phyloP scores from a whole-genome alignment of 2,113 vertebrate species.

The Choloepus hoffmanni region DNA sequence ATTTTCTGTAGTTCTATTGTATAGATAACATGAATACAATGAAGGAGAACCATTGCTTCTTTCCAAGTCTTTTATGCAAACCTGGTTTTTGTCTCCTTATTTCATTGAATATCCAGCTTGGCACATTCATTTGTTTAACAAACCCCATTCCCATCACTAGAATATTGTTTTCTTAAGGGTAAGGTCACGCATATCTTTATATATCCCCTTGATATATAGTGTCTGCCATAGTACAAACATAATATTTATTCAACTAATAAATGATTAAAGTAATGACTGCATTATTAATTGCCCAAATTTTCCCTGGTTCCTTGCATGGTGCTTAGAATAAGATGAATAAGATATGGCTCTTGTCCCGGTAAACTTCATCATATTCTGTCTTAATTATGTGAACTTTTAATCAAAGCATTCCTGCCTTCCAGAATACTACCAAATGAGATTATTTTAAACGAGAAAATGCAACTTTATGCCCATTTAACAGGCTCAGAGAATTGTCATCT shows the following conservation, averaged over 20 bases:
- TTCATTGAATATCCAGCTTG: background rate
- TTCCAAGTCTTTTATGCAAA: background rate
- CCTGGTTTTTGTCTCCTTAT: background rate
- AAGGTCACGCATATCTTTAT: background rate
- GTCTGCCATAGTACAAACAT: background rate
- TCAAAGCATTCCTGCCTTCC: background rate
- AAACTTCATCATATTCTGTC: background rate
- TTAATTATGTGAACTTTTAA: background rate
- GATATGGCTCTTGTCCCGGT: background rate
- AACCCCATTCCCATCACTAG: background rate
- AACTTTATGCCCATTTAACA: background rate
- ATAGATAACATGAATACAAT: background rate
- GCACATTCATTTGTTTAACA: background rate
- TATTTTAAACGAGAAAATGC: background rate
- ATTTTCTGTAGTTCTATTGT: background rate
- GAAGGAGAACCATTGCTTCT: background rate
- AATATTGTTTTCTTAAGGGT: background rate
- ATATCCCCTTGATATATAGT: background rate
- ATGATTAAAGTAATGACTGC: background rate
- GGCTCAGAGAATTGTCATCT: background rate
- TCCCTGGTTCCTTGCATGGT: background rate
- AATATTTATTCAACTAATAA: conserved; percentile 24
- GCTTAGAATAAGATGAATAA: background rate
- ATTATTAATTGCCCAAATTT: background rate
- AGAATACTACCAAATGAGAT: background rate